A percentile compares a stretch with the other conserved stretches of the same genome.
Evolutionary conservation across 2,797 vertebrate species (phyloP).

Genomic region (Sebastes miniatus): DNA sequence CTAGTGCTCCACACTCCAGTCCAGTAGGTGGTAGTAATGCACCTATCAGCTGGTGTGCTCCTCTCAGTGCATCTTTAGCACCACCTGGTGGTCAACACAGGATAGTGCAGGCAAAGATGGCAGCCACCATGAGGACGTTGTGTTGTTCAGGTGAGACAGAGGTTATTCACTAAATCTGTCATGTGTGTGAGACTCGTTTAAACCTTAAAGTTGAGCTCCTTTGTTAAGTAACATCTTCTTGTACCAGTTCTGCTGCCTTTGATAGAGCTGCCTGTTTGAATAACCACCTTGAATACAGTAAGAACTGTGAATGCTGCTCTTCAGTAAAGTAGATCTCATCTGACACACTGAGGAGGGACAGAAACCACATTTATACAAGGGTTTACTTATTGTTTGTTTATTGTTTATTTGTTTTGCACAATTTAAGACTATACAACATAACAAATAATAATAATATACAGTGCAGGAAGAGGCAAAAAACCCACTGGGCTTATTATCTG

Average conservation of each 20-base stretch:
- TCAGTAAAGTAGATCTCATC: background rate
- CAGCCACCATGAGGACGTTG: conserved; percentile 73
- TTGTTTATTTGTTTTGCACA: no score
- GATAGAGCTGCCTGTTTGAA: background rate
- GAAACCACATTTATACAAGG: no score
- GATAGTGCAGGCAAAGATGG: conserved; percentile 71
- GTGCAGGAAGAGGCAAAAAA: no score
- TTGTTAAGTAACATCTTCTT: accelerated
- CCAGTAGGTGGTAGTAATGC: no score
- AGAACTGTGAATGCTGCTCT: background rate
- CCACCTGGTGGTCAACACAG: conserved; percentile 41
- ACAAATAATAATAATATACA: no score
- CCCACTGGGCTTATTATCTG: no score
- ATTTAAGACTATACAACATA: no score
- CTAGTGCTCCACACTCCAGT: no score
- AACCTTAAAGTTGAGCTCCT: accelerated
- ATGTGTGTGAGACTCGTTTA: accelerated
- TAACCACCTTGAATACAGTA: background rate
- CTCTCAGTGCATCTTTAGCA: background rate
- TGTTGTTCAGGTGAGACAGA: conserved; percentile 75
- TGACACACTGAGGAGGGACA: background rate
- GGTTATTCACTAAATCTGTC: conserved; percentile 19
- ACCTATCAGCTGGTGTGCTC: no score
- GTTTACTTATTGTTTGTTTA: no score
- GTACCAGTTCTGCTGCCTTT: background rate